Evolutionary conservation across 37 sponge, comb jelly and placozoan species (phyloP).

Genomic region (Ephydatia muelleri): DNA sequence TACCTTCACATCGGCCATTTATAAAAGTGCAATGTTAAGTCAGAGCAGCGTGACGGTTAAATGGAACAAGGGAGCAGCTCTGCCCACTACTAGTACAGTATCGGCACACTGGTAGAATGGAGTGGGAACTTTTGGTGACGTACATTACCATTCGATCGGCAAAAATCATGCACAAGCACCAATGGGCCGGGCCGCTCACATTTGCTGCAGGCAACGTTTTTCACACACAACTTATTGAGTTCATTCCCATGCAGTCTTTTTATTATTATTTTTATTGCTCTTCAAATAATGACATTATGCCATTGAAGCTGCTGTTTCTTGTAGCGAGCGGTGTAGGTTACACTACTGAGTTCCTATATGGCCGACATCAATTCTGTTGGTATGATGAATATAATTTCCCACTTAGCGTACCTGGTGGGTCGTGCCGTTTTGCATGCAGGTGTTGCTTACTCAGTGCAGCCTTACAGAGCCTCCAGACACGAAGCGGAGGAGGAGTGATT

Average conservation of each 20-base stretch:
- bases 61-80: constrained; percentile 4
- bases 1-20: constrained; percentile 3
- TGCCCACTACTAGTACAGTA: constrained; percentile 10
- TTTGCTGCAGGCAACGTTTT: too few species aligned
- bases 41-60: not conserved
- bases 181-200: too few species aligned
- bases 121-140: constrained; percentile 76
- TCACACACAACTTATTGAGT: not conserved
- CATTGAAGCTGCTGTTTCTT: not conserved
- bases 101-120: constrained; percentile 92
- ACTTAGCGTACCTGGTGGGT: not conserved
- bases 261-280: not conserved
- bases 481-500: not conserved
- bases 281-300: not conserved
- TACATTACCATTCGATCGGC: constrained; percentile 35
- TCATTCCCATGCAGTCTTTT: not conserved
- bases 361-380: constrained; percentile 30
- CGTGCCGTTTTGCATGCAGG: not conserved
- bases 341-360: constrained; percentile 54
- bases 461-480: not conserved
- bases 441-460: constrained; percentile 1
- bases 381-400: not conserved
- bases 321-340: constrained; percentile 14
- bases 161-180: too few species aligned
- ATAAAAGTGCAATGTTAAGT: not conserved